These are phyloP conservation scores for Mycalesis mineus DNA, from an alignment of 2,888 invertebrate species.

Conservation along the genomic window DNA sequence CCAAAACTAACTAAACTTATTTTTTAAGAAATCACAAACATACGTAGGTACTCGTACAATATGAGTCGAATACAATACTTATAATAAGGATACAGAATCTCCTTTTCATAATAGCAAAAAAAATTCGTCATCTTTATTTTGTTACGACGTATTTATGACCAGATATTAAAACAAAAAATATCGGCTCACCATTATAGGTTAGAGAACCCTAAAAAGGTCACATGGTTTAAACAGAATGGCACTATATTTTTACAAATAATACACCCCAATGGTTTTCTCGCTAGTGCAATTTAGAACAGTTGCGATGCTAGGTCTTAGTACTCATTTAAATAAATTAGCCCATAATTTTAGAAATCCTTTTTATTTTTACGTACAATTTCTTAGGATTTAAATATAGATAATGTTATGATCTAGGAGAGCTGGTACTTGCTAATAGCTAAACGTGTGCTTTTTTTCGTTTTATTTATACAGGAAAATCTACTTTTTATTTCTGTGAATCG, in stretches of 20 bases:
- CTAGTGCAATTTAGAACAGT: slow-evolving; percentile 6
- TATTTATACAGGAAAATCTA: slow-evolving; percentile 21
- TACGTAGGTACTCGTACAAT: no score
- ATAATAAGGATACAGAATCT: no score
- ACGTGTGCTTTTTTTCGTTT: slow-evolving; percentile 13
- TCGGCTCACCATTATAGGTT: neutral
- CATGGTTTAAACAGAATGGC: slow-evolving; percentile 15
- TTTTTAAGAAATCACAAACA: no score
- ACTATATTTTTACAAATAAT: neutral
- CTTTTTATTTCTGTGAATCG: slow-evolving; percentile 23
- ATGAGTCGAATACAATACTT: no score
- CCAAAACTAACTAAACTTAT: no score
- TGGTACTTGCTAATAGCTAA: slow-evolving; percentile 9
- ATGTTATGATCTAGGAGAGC: slow-evolving; percentile 9
- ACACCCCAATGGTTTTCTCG: slow-evolving; percentile 4
- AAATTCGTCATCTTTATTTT: no score
- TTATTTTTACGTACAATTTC: neutral
- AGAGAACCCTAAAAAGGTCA: neutral
- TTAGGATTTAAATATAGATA: slow-evolving; percentile 15
- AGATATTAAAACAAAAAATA: no score
- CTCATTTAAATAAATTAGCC: slow-evolving; percentile 3
- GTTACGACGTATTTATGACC: no score
- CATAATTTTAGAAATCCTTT: neutral
- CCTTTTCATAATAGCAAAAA: no score
- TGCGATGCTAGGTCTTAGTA: slow-evolving; percentile 4